Percentiles rank a stretch among this genome's conserved stretches.
These are phyloP conservation scores for Amblyornis subalaris DNA, from an alignment of 2,113 vertebrate genomes.

Conservation along the genomic window DNA sequence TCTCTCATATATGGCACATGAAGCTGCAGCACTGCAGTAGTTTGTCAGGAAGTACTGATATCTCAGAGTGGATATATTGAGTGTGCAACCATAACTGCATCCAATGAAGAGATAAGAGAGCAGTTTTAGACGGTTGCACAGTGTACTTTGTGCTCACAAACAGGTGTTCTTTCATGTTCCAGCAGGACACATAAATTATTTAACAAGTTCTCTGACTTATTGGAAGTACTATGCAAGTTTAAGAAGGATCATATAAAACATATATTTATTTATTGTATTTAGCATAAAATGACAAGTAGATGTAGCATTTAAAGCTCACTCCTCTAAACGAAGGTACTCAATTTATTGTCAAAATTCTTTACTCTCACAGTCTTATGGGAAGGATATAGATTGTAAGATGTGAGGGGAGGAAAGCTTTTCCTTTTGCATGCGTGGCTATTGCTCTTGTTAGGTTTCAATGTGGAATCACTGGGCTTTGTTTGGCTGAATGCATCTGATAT, in stretches of 20 bases:
- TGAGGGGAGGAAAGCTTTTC: neutral
- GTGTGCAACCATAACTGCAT: neutral
- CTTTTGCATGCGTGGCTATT: neutral
- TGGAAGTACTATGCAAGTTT: neutral
- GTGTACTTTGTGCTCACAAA: neutral
- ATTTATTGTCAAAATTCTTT: neutral
- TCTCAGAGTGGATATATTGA: neutral
- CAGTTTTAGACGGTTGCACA: neutral
- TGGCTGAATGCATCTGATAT: neutral
- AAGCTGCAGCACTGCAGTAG: neutral
- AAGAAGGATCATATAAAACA: neutral
- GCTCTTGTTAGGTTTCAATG: neutral
- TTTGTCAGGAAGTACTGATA: neutral
- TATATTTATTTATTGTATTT: neutral
- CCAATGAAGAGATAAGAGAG: neutral
- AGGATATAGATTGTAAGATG: neutral
- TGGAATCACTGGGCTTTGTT: conserved; percentile 11
- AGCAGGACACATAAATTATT: neutral
- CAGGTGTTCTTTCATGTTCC: neutral
- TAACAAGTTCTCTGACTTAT: neutral
- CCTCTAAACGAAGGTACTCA: neutral
- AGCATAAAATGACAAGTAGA: neutral
- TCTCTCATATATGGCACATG: neutral
- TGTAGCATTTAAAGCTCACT: neutral
- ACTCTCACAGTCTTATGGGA: neutral